phyloP scores from a whole-genome alignment of 2,888 invertebrate genomes.

The Caradrina clavipalpis region DNA sequence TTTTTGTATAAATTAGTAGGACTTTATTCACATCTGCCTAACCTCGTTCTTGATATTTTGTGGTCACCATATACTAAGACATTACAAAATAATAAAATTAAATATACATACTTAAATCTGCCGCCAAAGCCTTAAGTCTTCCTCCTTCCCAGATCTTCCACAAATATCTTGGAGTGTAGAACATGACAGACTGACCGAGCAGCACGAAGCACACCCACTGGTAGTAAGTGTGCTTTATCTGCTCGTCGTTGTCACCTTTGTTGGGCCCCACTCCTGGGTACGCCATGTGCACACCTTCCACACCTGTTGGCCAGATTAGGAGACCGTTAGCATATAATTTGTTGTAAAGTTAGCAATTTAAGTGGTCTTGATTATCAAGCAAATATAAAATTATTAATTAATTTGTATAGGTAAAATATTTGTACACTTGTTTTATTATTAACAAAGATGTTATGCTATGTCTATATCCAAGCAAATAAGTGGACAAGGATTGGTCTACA shows the following conservation, averaged over 20 bases:
- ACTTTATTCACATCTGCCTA: too few relatives aligned
- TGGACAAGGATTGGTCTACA: neutral
- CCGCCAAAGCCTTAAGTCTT: slow-evolving; percentile 90
- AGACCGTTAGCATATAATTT: neutral
- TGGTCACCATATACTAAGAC: neutral
- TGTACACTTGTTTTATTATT: too few relatives aligned
- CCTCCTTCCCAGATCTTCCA: slow-evolving; percentile 94
- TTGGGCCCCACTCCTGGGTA: slow-evolving; percentile 89
- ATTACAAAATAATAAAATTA: neutral
- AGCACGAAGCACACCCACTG: slow-evolving; percentile 94
- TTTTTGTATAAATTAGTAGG: too few relatives aligned
- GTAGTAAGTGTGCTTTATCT: slow-evolving; percentile 92
- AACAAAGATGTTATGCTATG: too few relatives aligned
- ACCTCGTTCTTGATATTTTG: too few relatives aligned
- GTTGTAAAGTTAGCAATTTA: too few relatives aligned
- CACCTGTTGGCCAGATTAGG: slow-evolving; percentile 70
- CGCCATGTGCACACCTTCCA: slow-evolving; percentile 87
- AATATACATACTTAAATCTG: slow-evolving; percentile 88
- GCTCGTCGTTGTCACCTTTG: slow-evolving; percentile 83
- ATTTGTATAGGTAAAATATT: too few relatives aligned
- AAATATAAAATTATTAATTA: too few relatives aligned
- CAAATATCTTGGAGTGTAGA: slow-evolving; percentile 93
- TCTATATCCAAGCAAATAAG: too few relatives aligned
- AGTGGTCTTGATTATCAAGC: too few relatives aligned
- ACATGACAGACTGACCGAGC: slow-evolving; percentile 92